Conservation (phyloP, 2,888 invertebrate species). For the Diarsia mendica region DNA sequence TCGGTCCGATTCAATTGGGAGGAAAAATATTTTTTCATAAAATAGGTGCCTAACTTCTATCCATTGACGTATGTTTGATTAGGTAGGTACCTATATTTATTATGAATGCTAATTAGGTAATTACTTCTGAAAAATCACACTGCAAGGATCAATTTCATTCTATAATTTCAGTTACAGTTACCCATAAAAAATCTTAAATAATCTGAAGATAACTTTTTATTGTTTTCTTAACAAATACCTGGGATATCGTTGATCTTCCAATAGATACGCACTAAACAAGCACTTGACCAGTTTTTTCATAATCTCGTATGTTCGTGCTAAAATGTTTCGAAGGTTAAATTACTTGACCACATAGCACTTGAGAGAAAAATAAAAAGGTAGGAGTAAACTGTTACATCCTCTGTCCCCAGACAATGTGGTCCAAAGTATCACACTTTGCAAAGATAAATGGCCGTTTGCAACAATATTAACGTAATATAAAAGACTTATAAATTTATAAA, state of each 20-base stretch:
- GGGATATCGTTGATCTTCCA: slow-evolving; percentile 19
- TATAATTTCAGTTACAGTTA: neutral
- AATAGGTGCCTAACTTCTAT: neutral
- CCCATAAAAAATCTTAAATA: neutral
- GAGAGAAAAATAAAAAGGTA: slow-evolving; percentile 39
- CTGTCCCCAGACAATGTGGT: slow-evolving; percentile 33
- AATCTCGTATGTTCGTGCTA: slow-evolving; percentile 50
- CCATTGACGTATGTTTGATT: neutral
- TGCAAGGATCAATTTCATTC: neutral
- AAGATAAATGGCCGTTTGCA: slow-evolving; percentile 7
- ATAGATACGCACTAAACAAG: slow-evolving; percentile 19
- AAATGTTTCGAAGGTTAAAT: slow-evolving; percentile 56
- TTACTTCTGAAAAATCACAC: neutral
- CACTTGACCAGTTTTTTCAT: slow-evolving; percentile 50
- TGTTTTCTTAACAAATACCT: slow-evolving; percentile 19
- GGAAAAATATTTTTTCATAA: neutral
- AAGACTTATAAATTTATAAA: neutral
- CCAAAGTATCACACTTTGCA: slow-evolving; percentile 37
- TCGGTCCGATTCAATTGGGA: neutral
- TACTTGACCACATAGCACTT: slow-evolving; percentile 51
- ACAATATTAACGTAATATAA: neutral
- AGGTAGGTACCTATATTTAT: neutral
- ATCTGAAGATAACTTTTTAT: neutral
- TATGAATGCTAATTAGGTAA: neutral
- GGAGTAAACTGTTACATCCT: slow-evolving; percentile 60